phyloP scores from a whole-genome alignment of 2,113 vertebrate species.

The Erythrocercus mccallii region DNA sequence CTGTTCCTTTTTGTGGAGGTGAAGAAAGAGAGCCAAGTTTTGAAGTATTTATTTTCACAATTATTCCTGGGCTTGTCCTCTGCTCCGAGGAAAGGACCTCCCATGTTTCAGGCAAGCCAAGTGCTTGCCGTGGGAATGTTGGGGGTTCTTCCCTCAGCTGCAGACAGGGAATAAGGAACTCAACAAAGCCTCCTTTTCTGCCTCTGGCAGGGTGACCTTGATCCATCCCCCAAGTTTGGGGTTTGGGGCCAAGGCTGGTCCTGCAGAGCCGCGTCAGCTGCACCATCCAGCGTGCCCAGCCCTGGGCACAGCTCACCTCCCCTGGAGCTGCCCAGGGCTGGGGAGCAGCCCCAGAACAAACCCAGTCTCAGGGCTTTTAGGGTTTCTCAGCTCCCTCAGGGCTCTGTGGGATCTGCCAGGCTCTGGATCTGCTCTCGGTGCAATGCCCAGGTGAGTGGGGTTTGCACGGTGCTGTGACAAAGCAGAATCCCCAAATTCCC shows the following conservation, averaged over 20 bases:
- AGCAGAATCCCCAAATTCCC: not conserved
- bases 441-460: fast-evolving
- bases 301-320: not conserved
- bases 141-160: not conserved
- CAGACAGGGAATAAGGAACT: not conserved
- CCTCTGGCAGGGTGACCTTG: not conserved
- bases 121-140: not conserved
- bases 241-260: not conserved
- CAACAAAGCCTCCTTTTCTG: not conserved
- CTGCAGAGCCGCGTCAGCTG: not conserved
- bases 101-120: not conserved
- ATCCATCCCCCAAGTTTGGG: not conserved
- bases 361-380: not conserved
- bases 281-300: not conserved
- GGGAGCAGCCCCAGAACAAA: not conserved
- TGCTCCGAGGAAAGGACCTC: conserved; percentile 15
- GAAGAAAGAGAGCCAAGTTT: conserved; percentile 28
- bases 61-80: conserved; percentile 31
- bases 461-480: fast-evolving
- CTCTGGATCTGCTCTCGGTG: not conserved
- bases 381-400: not conserved
- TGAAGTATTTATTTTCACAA: conserved; percentile 32
- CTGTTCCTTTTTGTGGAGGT: not conserved
- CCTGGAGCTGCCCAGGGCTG: not conserved
- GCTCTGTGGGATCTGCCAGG: fast-evolving